A percentile compares a stretch with the other conserved stretches of the same genome.
phyloP scores from a whole-genome alignment of 2,888 invertebrate genomes.

The Ceramica pisi region DNA sequence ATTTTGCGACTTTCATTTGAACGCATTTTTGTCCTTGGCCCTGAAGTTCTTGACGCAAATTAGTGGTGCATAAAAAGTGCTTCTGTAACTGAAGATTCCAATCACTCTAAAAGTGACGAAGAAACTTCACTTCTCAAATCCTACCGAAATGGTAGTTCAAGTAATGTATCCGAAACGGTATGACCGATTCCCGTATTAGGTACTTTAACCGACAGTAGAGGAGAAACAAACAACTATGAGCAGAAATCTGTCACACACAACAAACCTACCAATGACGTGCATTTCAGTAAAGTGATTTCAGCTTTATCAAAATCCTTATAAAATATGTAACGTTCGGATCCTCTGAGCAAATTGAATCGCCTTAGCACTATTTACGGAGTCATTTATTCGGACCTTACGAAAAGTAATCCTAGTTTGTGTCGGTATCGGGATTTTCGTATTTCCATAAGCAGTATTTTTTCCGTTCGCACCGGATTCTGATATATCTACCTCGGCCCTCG shows the following conservation, averaged over 20 bases:
- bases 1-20: too few species aligned
- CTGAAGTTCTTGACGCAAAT: too few species aligned
- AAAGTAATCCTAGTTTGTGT: slow-evolving; percentile 72
- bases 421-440: slow-evolving; percentile 69
- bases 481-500: slow-evolving; percentile 47
- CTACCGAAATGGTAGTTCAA: too few species aligned
- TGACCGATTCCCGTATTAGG: too few species aligned
- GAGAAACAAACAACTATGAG: background rate
- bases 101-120: too few species aligned
- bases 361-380: slow-evolving; percentile 68
- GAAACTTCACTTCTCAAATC: too few species aligned
- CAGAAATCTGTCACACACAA: background rate
- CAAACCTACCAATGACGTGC: background rate
- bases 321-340: slow-evolving; percentile 63
- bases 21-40: too few species aligned
- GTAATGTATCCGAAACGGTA: too few species aligned
- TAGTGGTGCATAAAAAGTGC: background rate
- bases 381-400: slow-evolving; percentile 73
- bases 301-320: slow-evolving; percentile 52
- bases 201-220: background rate
- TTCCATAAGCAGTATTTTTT: slow-evolving; percentile 73
- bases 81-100: too few species aligned
- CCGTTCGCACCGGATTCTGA: slow-evolving; percentile 48
- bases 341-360: slow-evolving; percentile 70
- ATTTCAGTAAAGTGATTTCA: slow-evolving; percentile 6